These are phyloP conservation scores for Spodoptera frugiperda DNA, from an alignment of 1,140 invertebrate genomes.

Conservation along the genomic window DNA sequence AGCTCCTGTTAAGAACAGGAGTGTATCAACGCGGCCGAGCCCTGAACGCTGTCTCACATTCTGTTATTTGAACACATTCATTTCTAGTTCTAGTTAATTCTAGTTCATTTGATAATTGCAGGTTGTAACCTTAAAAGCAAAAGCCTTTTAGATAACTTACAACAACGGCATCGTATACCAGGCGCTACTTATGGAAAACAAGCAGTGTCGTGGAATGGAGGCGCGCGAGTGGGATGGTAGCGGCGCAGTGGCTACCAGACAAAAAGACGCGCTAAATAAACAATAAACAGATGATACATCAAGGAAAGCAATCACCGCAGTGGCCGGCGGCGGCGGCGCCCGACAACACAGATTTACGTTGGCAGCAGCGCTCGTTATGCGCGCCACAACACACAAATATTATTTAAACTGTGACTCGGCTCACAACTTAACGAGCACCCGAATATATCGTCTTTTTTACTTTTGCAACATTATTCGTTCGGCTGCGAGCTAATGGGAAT, in stretches of 20 bases:
- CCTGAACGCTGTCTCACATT: no score
- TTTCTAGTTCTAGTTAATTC: no score
- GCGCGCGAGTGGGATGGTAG: background rate
- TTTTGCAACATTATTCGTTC: conserved; percentile 24
- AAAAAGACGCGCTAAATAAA: conserved; percentile 80
- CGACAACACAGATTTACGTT: conserved; percentile 61
- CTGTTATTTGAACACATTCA: no score
- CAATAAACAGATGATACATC: conserved; percentile 80
- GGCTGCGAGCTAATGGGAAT: conserved; percentile 17
- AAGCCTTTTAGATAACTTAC: background rate
- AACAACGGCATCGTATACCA: no score
- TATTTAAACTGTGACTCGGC: conserved; percentile 64
- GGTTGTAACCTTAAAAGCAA: no score
- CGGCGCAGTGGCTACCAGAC: conserved; percentile 67
- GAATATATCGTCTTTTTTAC: conserved; percentile 40
- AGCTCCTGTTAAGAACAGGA: conserved; percentile 16
- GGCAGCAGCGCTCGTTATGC: conserved; percentile 71
- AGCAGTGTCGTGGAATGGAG: background rate
- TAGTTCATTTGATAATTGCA: no score
- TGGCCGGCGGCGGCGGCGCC: conserved; percentile 64
- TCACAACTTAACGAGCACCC: conserved; percentile 44
- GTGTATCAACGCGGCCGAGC: no score
- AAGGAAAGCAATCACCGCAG: conserved; percentile 76
- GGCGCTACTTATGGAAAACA: no score
- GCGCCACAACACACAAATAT: conserved; percentile 60